Evolutionary conservation across 2,797 vertebrate species (phyloP), one percentile per base, ranked within the genome.

Genomic region (Rachycentron canadum): DNA sequence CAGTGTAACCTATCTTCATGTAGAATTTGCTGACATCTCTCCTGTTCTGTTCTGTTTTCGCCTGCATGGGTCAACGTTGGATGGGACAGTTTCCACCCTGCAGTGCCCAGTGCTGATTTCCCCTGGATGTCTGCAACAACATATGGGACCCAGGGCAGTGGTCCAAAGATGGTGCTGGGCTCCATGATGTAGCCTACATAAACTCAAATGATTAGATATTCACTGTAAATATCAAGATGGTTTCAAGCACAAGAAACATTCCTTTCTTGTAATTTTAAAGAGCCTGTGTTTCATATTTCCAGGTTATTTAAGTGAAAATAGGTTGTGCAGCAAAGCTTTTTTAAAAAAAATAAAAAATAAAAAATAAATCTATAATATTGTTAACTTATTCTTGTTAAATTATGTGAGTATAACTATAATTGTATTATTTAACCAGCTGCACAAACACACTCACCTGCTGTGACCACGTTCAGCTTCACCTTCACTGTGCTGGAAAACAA

Each of bases 111-210:
- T 81, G 79, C 85, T 91, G 90, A 92, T 90, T 90, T 89, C 87
- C 89, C 86, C 88, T 91, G 91, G 91, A 92, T 66, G 86, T 81
- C 87, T 77, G 40, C 75, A 60, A 14, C 79, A 92, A 81, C 93
- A 95, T 91, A 92, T 94, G 94, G 93, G 91, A 90, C 89, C 87
- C 84, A 68, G 86, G 94, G 93, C 91, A 91, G 38, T 16, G 73
- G 78, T 93, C 93, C 94, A 94, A 91, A 80, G 69, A 80, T 69
- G 81, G 84, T 73, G 70, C 45, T 79, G 59, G 71, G 61, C 83
- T 76, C 79, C 41, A 76, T 43, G 61, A 76, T 74, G 23, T 34
- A 63, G 64, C 73, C 60, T 70, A 38, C n/a, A 59, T 21, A 23
- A 72, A 57, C 17, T 61, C 34, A 26, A 32, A 61, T 45, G 2